Conservation (phyloP, 2,797 vertebrate genomes). For the Gymnocypris eckloni region DNA sequence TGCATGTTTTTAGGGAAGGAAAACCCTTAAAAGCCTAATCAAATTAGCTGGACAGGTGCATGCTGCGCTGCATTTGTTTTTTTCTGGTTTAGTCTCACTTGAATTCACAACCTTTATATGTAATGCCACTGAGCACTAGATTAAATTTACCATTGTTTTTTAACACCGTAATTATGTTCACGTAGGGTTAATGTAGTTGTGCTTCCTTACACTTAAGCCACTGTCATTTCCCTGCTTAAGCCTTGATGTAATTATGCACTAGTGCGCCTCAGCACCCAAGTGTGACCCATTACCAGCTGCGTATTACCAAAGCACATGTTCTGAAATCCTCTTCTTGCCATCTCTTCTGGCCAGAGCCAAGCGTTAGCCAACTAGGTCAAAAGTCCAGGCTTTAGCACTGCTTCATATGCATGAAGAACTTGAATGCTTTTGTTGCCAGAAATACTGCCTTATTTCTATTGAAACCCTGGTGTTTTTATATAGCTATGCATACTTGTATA, state of each 20-base stretch:
- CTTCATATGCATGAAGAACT: constrained; percentile 26
- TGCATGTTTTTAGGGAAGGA: constrained; percentile 61
- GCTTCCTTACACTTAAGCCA: constrained; percentile 19
- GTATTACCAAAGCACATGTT: constrained; percentile 48
- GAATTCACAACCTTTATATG: constrained; percentile 16
- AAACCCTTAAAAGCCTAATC: constrained; percentile 41
- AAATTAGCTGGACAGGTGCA: not conserved
- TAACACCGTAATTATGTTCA: not conserved
- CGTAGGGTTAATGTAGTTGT: constrained; percentile 6
- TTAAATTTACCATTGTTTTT: constrained; percentile 4
- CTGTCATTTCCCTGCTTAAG: constrained; percentile 34
- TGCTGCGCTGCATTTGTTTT: not conserved
- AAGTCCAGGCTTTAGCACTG: constrained; percentile 11
- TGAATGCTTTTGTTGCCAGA: constrained; percentile 30
- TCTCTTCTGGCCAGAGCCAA: not conserved
- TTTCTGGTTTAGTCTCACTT: not conserved
- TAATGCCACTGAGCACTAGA: constrained; percentile 18
- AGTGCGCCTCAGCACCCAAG: constrained; percentile 26
- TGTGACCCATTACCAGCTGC: constrained; percentile 25
- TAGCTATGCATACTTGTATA: constrained; percentile 26
- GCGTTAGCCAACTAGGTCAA: constrained; percentile 13
- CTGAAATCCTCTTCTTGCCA: constrained; percentile 11
- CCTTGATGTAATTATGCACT: constrained; percentile 41
- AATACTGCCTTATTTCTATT: constrained; percentile 38
- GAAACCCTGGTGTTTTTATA: constrained; percentile 10